Evolutionary conservation across 2,113 vertebrate genomes (phyloP).

Genomic region (Phrynocephalus versicolor): DNA sequence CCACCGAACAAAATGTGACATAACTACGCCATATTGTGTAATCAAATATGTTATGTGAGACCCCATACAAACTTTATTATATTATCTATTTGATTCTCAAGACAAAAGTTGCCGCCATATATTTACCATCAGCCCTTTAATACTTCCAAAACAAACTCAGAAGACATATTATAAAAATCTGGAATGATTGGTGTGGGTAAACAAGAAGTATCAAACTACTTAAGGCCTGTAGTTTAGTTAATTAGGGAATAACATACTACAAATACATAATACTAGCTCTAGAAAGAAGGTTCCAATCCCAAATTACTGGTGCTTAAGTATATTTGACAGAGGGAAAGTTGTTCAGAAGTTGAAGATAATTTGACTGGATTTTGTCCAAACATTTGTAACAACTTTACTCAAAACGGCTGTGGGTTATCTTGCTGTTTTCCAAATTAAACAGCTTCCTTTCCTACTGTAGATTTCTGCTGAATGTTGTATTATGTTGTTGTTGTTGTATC

Average conservation of each 20-base stretch:
- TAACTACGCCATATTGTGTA: background rate
- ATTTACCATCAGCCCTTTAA: background rate
- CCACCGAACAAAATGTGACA: background rate
- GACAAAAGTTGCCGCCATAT: background rate
- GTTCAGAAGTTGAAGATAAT: background rate
- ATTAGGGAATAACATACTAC: too few species aligned
- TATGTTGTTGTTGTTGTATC: background rate
- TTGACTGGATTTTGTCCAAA: background rate
- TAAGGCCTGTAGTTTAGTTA: background rate
- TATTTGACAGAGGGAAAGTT: background rate
- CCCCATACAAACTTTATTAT: background rate
- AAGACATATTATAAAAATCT: background rate
- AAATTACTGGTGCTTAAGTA: background rate
- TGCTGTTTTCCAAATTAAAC: background rate
- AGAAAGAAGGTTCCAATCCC: background rate
- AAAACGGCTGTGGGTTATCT: background rate
- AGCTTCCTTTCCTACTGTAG: background rate
- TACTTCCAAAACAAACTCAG: background rate
- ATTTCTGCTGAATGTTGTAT: background rate
- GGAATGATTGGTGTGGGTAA: background rate
- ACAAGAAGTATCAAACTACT: background rate
- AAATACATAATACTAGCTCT: background rate
- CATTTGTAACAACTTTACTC: background rate
- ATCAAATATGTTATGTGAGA: background rate
- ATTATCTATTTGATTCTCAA: background rate